A percentile compares a stretch with the other conserved stretches of the same genome.
These are phyloP conservation scores for Channa argus DNA, from an alignment of 2,113 vertebrate genomes.

Conservation along the genomic window DNA sequence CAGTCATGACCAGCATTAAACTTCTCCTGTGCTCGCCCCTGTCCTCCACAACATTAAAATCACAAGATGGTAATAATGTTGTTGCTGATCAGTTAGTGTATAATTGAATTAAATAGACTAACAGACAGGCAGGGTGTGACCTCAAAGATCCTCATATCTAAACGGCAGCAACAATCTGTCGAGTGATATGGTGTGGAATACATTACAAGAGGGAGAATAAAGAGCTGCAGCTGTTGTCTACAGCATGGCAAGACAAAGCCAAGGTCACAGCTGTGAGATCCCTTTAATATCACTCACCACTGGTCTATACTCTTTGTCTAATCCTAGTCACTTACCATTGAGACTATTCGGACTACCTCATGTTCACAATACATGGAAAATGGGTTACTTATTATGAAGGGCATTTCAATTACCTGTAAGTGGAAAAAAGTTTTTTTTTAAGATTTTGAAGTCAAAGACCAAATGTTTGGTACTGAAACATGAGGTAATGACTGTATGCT, in stretches of 20 bases:
- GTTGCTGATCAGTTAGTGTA: no score
- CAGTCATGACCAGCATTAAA: no score
- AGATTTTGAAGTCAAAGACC: background rate
- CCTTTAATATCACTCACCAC: constrained; percentile 67
- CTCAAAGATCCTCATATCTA: constrained; percentile 14
- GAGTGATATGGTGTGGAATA: constrained; percentile 63
- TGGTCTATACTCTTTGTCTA: constrained; percentile 23
- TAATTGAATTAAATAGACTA: constrained; percentile 2
- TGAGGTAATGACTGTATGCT: background rate
- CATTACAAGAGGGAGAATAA: constrained; percentile 58
- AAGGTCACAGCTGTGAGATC: constrained; percentile 71
- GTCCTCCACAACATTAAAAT: no score
- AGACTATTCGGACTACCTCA: background rate
- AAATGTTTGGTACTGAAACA: background rate
- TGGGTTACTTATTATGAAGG: no score
- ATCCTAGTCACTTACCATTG: constrained; percentile 16
- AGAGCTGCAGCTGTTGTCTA: constrained; percentile 70
- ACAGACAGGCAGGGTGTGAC: constrained; percentile 16
- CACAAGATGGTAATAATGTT: no score
- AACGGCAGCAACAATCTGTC: constrained; percentile 52
- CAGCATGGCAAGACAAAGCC: constrained; percentile 60
- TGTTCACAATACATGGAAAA: constrained; percentile 4
- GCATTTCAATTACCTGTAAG: no score
- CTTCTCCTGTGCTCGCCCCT: no score
- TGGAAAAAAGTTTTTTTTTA: background rate